Evolutionary conservation across 2,888 invertebrate species (phyloP), one percentile per base, ranked within the genome.

Genomic region (Aspidiotus rigidus): DNA sequence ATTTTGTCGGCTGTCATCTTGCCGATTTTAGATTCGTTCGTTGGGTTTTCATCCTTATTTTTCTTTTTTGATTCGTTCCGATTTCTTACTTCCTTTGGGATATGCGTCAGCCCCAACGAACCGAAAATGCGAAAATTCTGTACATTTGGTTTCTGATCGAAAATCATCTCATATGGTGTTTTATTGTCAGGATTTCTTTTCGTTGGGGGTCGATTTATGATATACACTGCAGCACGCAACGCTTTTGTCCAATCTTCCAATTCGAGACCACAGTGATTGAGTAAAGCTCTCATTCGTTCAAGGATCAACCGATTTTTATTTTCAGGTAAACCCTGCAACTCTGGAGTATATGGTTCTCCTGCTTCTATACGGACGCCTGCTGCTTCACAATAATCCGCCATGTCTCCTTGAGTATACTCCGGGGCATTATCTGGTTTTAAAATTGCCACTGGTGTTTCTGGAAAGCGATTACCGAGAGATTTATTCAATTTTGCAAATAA

Each of bases 301-400:
- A 62, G 28, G 11, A 72, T 39, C 7, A 62, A 66, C 5, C 72
- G n/a, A 40, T 64, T 72, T 39, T 69, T 41, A 28, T 62, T n/a
- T 66, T 72, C 71, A 9, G 66, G 57, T 5, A 62, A 15, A 57
- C 67, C 67, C 53, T 72, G 71, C 49, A 55, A 55, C 16, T 56
- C 69, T 41, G 71, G 62, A 41, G 70, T 69, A 57, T 72, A 69
- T 8, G 64, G 63, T 6, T 55, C 64, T 42, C 71, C 64, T 11
- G 2, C 6, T n/a, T 71, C 62, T 13, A 72, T 63, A 1, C 15
- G 2, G 39, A 72, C 67, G 1, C 69, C 69, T 13, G 49, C 59
- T 49, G 72, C 53, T 40, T 57, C 63, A 16, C 75, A 66, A 70
- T 71, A 74, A 42, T 72, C 71, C 39, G 74, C 71, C 55, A 76